phyloP scores from a whole-genome alignment of 1,140 invertebrate species.

The Leptoteleia sp. region DNA sequence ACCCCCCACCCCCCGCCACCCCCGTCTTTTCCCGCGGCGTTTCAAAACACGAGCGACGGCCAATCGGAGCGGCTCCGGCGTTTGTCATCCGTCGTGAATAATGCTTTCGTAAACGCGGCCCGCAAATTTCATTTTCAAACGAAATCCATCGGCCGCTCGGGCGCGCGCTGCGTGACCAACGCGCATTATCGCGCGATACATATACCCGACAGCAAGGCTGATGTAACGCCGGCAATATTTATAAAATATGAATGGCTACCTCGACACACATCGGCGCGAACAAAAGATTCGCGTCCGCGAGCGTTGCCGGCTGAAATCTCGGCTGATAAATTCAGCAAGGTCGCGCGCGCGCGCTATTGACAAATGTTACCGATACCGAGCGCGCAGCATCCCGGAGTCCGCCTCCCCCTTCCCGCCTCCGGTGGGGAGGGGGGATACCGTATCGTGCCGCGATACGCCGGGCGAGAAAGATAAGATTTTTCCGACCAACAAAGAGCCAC shows the following conservation, averaged over 20 bases:
- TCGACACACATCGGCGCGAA: slow-evolving; percentile 64
- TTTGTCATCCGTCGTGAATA: slow-evolving; percentile 38
- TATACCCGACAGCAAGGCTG: slow-evolving; percentile 61
- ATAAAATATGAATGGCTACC: slow-evolving; percentile 68
- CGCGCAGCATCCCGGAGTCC: slow-evolving; percentile 43
- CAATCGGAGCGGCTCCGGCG: slow-evolving; percentile 11
- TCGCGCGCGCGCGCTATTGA: slow-evolving; percentile 61
- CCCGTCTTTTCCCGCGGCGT: slow-evolving; percentile 1
- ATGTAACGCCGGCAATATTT: slow-evolving; percentile 63
- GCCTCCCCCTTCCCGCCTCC: too few relatives aligned
- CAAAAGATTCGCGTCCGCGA: slow-evolving; percentile 56
- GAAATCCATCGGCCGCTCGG: slow-evolving; percentile 34
- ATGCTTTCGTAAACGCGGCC: slow-evolving; percentile 36
- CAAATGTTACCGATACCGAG: slow-evolving; percentile 40
- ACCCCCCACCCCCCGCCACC: neutral
- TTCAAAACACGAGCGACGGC: slow-evolving; percentile 22
- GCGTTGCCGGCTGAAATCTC: slow-evolving; percentile 59
- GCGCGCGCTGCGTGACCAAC: slow-evolving; percentile 65
- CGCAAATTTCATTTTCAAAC: slow-evolving; percentile 25
- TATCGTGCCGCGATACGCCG: slow-evolving; percentile 9
- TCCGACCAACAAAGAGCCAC: slow-evolving; percentile 31
- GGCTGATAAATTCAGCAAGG: slow-evolving; percentile 67
- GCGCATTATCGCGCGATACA: slow-evolving; percentile 61
- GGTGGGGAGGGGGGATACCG: too few relatives aligned
- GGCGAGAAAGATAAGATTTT: slow-evolving; percentile 39